Evolutionary conservation across 1,140 invertebrate genomes (phyloP), one percentile per base, ranked within the genome.

Genomic region (Solen grandis): DNA sequence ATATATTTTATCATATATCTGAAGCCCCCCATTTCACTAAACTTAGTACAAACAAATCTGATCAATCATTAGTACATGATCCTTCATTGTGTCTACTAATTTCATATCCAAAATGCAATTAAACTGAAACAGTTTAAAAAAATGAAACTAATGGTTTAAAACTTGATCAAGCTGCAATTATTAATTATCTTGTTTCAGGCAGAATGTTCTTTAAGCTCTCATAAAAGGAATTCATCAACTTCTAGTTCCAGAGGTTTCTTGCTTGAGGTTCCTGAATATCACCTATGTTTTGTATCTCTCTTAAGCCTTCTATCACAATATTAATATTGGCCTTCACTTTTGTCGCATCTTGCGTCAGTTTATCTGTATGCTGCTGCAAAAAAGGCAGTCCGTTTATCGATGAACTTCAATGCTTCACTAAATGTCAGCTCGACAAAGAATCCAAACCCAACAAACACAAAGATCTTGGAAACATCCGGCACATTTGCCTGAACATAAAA

Each of bases 281-380:
- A n/a, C 46, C 27, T 50, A 78, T 54, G 33, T 78, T 66, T 25
- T 78, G 75, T 41, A 78, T 60, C 54, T 78, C 75, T 14, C 54
- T 36, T 31, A 78, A 69, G 14, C 75, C 90, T 86, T 91, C 89
- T 8, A 91, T 63, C 10, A 96, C 94, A 81, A 97, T 90, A 90
- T 97, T 97, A 73, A 97, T 97, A 86, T 96, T 94, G 10, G 96
- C 95, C 84, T 96, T 96, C 0, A 95, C 95, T 83, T 94, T 93
- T 0, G 95, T 93, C 76, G 95, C 94, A 84, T 95, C 94, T 59
- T 94, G 93, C 5, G 94, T 92, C 19, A 96, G 88, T 84, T 94
- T 93, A 27, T 93, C 92, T 10, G 94, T 70, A 59, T 82, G 69
- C 13, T 82, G 93, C 86, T 95, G 94, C 14, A 96, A 92, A 0